Percentiles rank a stretch among this genome's conserved stretches.
phyloP scores from a whole-genome alignment of 1,140 invertebrate species.

The Calliphora vicina region DNA sequence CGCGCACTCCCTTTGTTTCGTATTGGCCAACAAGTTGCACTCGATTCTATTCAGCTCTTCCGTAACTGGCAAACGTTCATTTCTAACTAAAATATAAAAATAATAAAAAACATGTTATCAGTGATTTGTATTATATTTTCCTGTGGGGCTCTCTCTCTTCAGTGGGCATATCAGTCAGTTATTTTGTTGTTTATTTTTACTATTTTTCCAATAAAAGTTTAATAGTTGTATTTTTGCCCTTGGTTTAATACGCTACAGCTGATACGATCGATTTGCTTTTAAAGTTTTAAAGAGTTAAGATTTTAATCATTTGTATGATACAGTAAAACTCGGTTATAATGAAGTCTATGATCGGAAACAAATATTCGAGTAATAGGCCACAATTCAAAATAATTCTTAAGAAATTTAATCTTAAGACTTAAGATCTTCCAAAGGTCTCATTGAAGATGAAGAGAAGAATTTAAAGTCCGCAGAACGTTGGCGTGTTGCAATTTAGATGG shows the following conservation, averaged over 20 bases:
- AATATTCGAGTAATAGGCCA: too few species aligned
- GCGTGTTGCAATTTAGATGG: conserved; percentile 70
- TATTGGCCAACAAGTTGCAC: too few species aligned
- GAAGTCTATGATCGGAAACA: too few species aligned
- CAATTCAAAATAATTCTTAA: too few species aligned
- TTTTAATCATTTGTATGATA: too few species aligned
- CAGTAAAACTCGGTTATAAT: too few species aligned
- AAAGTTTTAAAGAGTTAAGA: neutral
- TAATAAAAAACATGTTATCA: neutral
- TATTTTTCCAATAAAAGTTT: neutral
- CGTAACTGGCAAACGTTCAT: neutral
- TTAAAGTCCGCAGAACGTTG: conserved; percentile 81
- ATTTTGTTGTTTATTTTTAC: neutral
- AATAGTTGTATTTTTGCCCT: neutral
- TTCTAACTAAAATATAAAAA: neutral
- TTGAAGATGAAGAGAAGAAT: conserved; percentile 70
- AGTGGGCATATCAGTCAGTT: neutral
- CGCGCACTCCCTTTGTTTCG: too few species aligned
- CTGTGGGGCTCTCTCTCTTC: too few species aligned
- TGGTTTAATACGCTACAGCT: neutral
- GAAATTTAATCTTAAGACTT: too few species aligned
- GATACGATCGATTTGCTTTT: neutral
- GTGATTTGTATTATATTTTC: neutral
- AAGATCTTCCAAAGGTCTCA: conserved; percentile 68
- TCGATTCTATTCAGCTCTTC: neutral